A percentile compares a stretch with the other conserved stretches of the same genome.
phyloP scores from a whole-genome alignment of 1,140 invertebrate genomes.

The Vanessa tameamea region DNA sequence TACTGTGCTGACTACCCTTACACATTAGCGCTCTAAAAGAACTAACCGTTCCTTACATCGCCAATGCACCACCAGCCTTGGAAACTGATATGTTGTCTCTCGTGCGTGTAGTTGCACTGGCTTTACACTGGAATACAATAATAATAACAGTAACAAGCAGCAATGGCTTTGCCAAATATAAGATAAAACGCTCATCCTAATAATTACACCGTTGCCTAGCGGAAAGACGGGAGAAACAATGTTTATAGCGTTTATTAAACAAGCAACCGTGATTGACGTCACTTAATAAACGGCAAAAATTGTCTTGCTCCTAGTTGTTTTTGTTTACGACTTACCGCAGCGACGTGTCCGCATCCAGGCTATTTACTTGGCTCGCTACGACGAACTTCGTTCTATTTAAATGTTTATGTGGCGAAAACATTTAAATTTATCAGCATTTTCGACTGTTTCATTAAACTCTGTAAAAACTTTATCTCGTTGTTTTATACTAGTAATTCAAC shows the following conservation, averaged over 20 bases:
- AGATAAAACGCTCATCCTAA: conserved; percentile 18
- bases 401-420: conserved; percentile 12
- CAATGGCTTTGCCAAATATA: too few relatives aligned
- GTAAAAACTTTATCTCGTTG: conserved; percentile 1
- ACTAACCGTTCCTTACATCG: too few relatives aligned
- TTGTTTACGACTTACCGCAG: conserved; percentile 44
- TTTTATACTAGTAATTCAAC: neutral
- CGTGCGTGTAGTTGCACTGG: too few relatives aligned
- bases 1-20: too few relatives aligned
- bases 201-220: conserved; percentile 33
- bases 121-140: too few relatives aligned
- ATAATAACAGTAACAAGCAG: too few relatives aligned
- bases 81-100: too few relatives aligned
- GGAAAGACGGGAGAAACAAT: conserved; percentile 56
- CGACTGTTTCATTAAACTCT: conserved; percentile 8
- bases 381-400: conserved; percentile 20
- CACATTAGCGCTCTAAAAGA: too few relatives aligned
- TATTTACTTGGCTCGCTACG: conserved; percentile 14
- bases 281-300: conserved; percentile 62
- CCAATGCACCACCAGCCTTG: too few relatives aligned
- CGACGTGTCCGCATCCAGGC: conserved; percentile 17
- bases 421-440: conserved; percentile 15
- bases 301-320: conserved; percentile 44
- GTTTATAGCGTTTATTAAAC: conserved; percentile 67
- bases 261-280: conserved; percentile 66